A percentile compares a stretch with the other conserved stretches of the same genome.
phyloP scores from a whole-genome alignment of 2,797 vertebrate species.

The Hafferia zeledoni region DNA sequence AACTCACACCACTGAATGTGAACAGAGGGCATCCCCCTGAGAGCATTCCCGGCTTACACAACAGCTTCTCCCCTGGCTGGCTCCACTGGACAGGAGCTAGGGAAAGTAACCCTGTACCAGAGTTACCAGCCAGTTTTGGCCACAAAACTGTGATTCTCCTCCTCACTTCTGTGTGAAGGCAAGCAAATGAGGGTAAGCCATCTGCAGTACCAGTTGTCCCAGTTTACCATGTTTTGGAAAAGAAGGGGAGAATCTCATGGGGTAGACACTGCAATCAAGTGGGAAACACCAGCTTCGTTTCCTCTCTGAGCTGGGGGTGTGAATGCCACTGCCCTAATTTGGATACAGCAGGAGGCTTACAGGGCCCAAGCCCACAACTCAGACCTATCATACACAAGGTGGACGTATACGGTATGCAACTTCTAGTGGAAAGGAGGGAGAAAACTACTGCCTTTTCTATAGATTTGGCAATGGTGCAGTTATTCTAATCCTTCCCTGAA shows the following conservation, averaged over 20 bases:
- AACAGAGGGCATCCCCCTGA: not conserved
- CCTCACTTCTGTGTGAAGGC: not conserved
- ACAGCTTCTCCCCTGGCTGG: not conserved
- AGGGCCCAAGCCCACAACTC: not conserved
- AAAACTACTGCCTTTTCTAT: not conserved
- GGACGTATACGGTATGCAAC: not conserved
- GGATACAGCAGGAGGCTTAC: not conserved
- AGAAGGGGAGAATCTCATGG: not conserved
- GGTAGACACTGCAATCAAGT: not conserved
- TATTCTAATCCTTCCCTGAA: not conserved
- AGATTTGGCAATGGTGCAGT: not conserved
- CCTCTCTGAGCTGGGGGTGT: not conserved
- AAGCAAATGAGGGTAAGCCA: not conserved
- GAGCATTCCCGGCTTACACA: not conserved
- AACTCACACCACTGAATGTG: rapidly evolving
- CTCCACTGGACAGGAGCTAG: not conserved
- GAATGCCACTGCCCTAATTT: not conserved
- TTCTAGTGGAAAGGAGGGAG: not conserved
- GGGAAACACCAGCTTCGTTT: not conserved
- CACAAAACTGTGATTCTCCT: not conserved
- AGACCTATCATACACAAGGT: not conserved
- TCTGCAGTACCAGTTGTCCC: not conserved
- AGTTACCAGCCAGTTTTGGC: not conserved
- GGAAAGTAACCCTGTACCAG: not conserved
- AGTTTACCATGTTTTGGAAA: not conserved